Percentiles rank a stretch among this genome's conserved stretches.
These are phyloP conservation scores for Hydrocynus forskahlii DNA, from an alignment of 2,797 vertebrate genomes.

Conservation along the genomic window DNA sequence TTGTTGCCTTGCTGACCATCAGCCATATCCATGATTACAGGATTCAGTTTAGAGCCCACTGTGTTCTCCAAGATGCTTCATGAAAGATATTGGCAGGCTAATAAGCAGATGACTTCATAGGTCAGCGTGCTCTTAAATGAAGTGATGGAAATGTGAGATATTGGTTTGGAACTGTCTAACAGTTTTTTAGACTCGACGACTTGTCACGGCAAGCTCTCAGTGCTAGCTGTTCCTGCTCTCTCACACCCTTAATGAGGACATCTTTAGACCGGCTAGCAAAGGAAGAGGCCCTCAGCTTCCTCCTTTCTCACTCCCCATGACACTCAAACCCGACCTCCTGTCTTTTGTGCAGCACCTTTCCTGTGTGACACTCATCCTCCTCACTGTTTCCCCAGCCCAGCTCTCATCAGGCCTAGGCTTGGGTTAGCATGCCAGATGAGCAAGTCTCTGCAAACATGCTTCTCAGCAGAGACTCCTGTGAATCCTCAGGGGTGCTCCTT, in stretches of 20 bases:
- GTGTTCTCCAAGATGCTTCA: background rate
- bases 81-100: background rate
- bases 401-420: background rate
- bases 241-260: conserved; percentile 43
- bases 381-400: background rate
- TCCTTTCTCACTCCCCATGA: background rate
- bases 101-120: conserved; percentile 6
- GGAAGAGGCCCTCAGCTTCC: conserved; percentile 14
- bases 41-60: background rate
- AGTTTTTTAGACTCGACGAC: conserved; percentile 17
- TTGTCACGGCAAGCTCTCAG: conserved; percentile 25
- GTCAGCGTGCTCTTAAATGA: background rate
- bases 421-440: background rate
- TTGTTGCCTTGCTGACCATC: background rate
- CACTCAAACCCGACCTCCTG: background rate
- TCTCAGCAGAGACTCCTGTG: background rate
- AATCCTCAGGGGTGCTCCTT: background rate
- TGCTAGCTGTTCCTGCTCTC: conserved; percentile 28
- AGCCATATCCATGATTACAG: background rate
- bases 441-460: background rate
- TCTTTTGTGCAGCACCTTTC: background rate
- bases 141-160: conserved; percentile 17
- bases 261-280: conserved; percentile 14
- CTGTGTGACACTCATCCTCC: background rate
- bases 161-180: conserved; percentile 24